phyloP scores from a whole-genome alignment of 2,888 invertebrate species.

The Argynnis bischoffii region DNA sequence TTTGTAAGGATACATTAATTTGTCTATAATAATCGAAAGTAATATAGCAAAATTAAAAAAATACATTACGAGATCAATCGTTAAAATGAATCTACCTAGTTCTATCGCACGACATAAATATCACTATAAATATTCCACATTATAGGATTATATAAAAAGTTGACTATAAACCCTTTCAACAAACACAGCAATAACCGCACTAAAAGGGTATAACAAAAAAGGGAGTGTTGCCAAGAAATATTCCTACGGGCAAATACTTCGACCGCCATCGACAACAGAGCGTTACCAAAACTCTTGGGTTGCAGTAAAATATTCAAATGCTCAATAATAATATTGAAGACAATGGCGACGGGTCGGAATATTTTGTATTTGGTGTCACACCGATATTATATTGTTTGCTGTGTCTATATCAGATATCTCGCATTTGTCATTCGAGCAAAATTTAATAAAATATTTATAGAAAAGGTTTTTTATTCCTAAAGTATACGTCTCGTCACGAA shows the following conservation, averaged over 20 bases:
- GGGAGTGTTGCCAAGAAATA: conserved; percentile 23
- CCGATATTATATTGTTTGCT: conserved; percentile 28
- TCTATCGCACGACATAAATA: no score
- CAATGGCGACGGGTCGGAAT: conserved; percentile 28
- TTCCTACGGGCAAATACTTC: conserved; percentile 22
- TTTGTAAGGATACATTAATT: no score
- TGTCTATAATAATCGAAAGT: no score
- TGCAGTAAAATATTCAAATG: conserved; percentile 63
- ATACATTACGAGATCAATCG: no score
- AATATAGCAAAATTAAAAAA: no score
- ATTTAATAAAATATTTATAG: conserved; percentile 4
- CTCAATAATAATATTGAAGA: conserved; percentile 50
- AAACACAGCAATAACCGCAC: conserved; percentile 19
- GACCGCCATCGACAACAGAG: conserved; percentile 44
- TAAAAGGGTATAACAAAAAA: conserved; percentile 28
- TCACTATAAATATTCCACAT: background rate
- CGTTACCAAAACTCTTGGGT: conserved; percentile 50
- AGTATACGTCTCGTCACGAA: no score
- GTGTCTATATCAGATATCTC: conserved; percentile 19
- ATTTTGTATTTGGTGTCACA: conserved; percentile 21
- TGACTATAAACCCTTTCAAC: conserved; percentile 13
- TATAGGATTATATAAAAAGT: conserved; percentile 10
- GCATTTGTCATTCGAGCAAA: background rate
- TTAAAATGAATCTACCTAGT: no score
- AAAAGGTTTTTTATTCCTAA: no score